Evolutionary conservation across 1,140 invertebrate genomes (phyloP).

Genomic region (Lordiphosa stackelbergi): DNA sequence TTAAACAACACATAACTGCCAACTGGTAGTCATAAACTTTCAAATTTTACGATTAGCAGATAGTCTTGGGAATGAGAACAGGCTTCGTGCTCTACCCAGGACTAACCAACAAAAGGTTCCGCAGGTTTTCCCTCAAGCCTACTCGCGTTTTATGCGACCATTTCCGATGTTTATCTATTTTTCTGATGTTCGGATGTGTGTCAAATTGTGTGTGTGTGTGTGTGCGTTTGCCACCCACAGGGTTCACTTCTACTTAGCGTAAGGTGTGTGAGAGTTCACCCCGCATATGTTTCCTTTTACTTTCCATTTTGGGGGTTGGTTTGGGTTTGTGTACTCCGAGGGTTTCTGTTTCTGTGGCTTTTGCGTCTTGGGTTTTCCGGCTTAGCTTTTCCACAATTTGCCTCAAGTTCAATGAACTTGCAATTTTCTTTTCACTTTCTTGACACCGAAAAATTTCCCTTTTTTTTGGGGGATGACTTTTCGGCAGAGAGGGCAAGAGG

Average conservation of each 20-base stretch:
- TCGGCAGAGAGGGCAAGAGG: slow-evolving; percentile 28
- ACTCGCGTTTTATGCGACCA: slow-evolving; percentile 32
- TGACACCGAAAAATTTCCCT: slow-evolving; percentile 37
- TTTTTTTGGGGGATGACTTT: slow-evolving; percentile 12
- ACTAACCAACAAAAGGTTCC: neutral
- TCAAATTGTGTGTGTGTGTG: slow-evolving; percentile 22
- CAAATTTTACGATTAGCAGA: slow-evolving; percentile 38
- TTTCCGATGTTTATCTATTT: slow-evolving; percentile 38
- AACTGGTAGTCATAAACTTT: slow-evolving; percentile 33
- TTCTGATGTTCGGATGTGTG: slow-evolving; percentile 32
- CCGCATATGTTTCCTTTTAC: slow-evolving; percentile 35
- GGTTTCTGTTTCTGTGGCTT: slow-evolving; percentile 10
- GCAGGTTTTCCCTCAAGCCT: neutral
- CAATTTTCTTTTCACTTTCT: slow-evolving; percentile 59
- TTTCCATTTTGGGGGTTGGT: slow-evolving; percentile 27
- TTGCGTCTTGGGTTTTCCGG: slow-evolving; percentile 29
- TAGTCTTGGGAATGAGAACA: slow-evolving; percentile 1
- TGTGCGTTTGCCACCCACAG: neutral
- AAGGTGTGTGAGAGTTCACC: slow-evolving; percentile 30
- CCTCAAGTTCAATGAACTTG: slow-evolving; percentile 55
- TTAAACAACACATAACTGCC: neutral
- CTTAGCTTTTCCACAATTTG: slow-evolving; percentile 34
- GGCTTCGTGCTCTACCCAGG: too few relatives aligned
- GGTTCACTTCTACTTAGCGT: neutral
- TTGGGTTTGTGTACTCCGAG: slow-evolving; percentile 11